These are phyloP conservation scores for Pachyrhynchus sulphureomaculatus DNA, from an alignment of 1,140 invertebrate species.

Conservation along the genomic window DNA sequence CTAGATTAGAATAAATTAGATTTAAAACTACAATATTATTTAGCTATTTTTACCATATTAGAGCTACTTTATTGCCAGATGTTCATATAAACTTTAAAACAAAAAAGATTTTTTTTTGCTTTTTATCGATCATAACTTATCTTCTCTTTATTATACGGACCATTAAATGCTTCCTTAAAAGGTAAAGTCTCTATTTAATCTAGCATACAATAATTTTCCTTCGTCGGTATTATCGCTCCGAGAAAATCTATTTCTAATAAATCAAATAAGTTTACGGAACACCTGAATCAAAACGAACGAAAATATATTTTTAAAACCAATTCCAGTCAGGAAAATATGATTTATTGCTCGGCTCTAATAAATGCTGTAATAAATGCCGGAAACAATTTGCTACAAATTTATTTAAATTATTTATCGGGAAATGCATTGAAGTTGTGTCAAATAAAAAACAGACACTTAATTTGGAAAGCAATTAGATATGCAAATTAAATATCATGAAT, in stretches of 20 bases:
- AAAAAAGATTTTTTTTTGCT: constrained; percentile 1
- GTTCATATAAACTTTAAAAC: constrained; percentile 1
- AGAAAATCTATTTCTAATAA: constrained; percentile 23
- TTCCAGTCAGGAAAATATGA: constrained; percentile 14
- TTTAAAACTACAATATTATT: no score
- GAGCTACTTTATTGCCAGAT: neutral
- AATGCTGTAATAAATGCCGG: constrained; percentile 10
- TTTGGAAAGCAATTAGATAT: no score
- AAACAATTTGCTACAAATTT: constrained; percentile 16
- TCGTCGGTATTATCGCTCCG: constrained; percentile 15
- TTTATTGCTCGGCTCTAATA: constrained; percentile 9
- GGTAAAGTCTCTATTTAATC: constrained; percentile 26
- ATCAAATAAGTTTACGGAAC: constrained; percentile 18
- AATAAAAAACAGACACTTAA: no score
- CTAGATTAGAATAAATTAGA: no score
- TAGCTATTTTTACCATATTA: no score
- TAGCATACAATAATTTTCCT: constrained; percentile 17
- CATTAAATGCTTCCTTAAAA: constrained; percentile 21
- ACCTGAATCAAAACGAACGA: constrained; percentile 22
- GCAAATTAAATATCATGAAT: no score
- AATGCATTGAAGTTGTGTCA: no score
- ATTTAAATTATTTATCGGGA: constrained; percentile 19
- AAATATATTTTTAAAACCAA: constrained; percentile 23
- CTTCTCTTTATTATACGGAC: constrained; percentile 17
- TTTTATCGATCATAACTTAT: neutral